A percentile compares a stretch with the other conserved stretches of the same genome.
Evolutionary conservation across 2,888 invertebrate species (phyloP).

Genomic region (Terebella lapidaria): DNA sequence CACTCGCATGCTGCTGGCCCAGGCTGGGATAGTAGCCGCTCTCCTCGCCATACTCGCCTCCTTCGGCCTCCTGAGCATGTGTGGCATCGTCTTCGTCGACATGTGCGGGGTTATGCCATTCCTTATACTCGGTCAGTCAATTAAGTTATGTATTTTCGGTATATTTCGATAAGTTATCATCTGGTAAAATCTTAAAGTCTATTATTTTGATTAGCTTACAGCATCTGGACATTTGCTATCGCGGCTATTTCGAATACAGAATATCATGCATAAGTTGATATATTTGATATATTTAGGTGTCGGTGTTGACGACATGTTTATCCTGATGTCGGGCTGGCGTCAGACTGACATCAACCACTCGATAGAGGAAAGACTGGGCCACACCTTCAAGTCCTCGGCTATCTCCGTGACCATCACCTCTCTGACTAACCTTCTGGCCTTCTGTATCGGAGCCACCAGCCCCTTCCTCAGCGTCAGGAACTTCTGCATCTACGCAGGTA

Average conservation of each 20-base stretch:
- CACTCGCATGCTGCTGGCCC: slow-evolving; percentile 15
- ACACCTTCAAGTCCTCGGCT: slow-evolving; percentile 19
- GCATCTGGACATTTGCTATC: too few relatives aligned
- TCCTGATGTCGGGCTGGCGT: slow-evolving; percentile 22
- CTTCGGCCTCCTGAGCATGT: slow-evolving; percentile 29
- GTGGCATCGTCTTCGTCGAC: slow-evolving; percentile 29
- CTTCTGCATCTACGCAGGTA: slow-evolving; percentile 23
- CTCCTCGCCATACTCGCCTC: slow-evolving; percentile 30
- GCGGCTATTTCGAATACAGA: too few relatives aligned
- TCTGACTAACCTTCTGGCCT: slow-evolving; percentile 21
- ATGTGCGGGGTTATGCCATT: slow-evolving; percentile 36
- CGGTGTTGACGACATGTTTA: slow-evolving; percentile 25
- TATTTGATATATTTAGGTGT: slow-evolving; percentile 22
- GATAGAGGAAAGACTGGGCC: slow-evolving; percentile 14
- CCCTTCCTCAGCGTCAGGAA: slow-evolving; percentile 21
- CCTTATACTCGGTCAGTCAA: slow-evolving; percentile 29
- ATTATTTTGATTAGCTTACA: too few relatives aligned
- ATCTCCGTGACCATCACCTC: slow-evolving; percentile 23
- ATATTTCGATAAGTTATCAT: too few relatives aligned
- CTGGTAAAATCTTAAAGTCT: too few relatives aligned
- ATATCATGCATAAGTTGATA: too few relatives aligned
- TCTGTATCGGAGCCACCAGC: slow-evolving; percentile 24
- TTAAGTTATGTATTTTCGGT: too few relatives aligned
- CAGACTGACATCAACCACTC: slow-evolving; percentile 13
- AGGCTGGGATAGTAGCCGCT: slow-evolving; percentile 22